These are phyloP conservation scores for Anneissia japonica DNA, from an alignment of 35 echinoderm and acorn worm species.

Conservation along the genomic window DNA sequence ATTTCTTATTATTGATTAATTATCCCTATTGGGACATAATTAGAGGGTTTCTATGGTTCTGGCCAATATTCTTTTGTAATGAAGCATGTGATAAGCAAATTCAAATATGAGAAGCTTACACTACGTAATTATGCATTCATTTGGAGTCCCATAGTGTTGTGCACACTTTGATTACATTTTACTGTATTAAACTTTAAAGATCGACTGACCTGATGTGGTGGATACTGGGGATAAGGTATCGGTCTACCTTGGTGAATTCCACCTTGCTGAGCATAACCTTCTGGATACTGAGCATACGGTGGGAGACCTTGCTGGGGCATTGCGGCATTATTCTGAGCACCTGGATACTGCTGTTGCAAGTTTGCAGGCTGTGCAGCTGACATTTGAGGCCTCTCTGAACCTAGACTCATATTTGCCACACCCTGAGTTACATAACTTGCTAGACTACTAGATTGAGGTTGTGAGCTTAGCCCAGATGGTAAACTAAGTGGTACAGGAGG, in stretches of 20 bases:
- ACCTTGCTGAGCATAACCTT: not conserved
- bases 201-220: slow-evolving; percentile 15
- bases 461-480: not conserved
- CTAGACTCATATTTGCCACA: not conserved
- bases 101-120: no score
- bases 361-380: not conserved
- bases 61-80: no score
- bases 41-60: no score
- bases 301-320: not conserved
- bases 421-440: not conserved
- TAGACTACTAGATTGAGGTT: not conserved
- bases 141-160: no score
- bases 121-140: no score
- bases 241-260: not conserved
- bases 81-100: no score
- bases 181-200: no score
- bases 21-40: no score
- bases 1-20: no score
- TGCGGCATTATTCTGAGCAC: not conserved
- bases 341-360: not conserved
- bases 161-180: no score
- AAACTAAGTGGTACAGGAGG: not conserved
- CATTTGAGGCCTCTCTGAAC: not conserved
- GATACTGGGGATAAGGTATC: not conserved
- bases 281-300: not conserved